phyloP scores from a whole-genome alignment of 2,888 invertebrate genomes.

The Willowsia nigromaculata region DNA sequence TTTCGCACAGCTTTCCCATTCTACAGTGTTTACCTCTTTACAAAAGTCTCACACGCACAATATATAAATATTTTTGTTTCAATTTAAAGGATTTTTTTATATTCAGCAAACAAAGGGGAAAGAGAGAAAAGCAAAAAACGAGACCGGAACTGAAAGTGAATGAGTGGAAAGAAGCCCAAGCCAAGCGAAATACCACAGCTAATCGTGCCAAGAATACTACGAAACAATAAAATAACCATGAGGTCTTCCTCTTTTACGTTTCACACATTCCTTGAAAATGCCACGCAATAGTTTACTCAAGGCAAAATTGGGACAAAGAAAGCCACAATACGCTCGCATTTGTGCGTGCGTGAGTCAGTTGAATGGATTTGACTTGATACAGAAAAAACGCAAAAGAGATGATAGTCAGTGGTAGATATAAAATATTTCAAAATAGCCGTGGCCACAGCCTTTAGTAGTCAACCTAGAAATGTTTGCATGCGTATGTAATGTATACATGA shows the following conservation, averaged over 20 bases:
- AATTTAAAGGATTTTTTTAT: too few species aligned
- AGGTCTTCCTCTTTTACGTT: background rate
- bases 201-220: conserved; percentile 62
- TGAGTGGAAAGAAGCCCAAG: conserved; percentile 19
- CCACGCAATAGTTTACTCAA: too few species aligned
- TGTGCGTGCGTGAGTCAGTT: background rate
- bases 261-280: background rate
- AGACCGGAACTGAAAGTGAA: background rate
- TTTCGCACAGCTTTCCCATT: background rate
- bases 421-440: background rate
- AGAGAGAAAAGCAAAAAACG: too few species aligned
- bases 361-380: background rate
- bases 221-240: conserved; percentile 18
- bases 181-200: conserved; percentile 34
- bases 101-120: too few species aligned
- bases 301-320: background rate
- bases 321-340: background rate
- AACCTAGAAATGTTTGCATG: too few species aligned
- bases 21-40: too few species aligned
- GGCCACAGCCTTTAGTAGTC: too few species aligned
- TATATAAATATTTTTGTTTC: too few species aligned
- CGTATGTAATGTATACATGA: background rate
- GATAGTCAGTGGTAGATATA: background rate
- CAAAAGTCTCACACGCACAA: background rate
- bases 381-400: background rate